Percentiles rank a stretch among this genome's conserved stretches.
These are phyloP conservation scores for Crepidodera aurea DNA, from an alignment of 2,888 invertebrate species.

Conservation along the genomic window DNA sequence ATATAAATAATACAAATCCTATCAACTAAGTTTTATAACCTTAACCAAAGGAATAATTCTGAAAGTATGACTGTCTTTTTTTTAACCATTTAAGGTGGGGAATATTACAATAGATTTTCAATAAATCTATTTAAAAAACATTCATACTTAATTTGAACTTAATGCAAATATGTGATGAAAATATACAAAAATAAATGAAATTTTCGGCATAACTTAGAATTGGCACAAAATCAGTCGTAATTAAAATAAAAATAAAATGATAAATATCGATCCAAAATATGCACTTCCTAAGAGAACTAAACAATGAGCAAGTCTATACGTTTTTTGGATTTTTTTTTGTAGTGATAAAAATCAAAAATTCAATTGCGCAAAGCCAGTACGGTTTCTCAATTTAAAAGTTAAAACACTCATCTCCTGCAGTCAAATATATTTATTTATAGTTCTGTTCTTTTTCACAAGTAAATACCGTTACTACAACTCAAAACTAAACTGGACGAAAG, in stretches of 20 bases:
- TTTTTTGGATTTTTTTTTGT: constrained; percentile 2
- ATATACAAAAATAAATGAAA: constrained; percentile 26
- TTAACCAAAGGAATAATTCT: constrained; percentile 35
- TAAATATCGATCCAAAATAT: constrained; percentile 1
- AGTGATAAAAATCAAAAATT: too few species aligned
- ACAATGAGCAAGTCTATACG: neutral
- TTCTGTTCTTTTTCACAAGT: too few species aligned
- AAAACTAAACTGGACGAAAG: too few species aligned
- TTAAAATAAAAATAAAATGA: constrained; percentile 23
- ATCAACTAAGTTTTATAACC: constrained; percentile 30
- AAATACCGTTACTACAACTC: too few species aligned
- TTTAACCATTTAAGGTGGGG: neutral
- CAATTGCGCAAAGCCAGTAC: too few species aligned
- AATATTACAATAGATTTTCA: neutral
- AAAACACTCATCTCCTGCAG: too few species aligned
- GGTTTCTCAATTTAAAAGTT: too few species aligned
- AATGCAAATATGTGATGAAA: constrained; percentile 35
- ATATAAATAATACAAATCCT: constrained; percentile 30
- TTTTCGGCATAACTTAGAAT: constrained; percentile 40
- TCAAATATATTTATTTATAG: too few species aligned
- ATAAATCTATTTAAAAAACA: neutral
- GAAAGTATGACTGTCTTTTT: constrained; percentile 7
- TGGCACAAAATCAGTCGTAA: constrained; percentile 50
- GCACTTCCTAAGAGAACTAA: neutral
- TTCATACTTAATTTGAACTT: constrained; percentile 27